Conservation (phyloP, 2,113 vertebrate genomes). For the Felis chaus region DNA sequence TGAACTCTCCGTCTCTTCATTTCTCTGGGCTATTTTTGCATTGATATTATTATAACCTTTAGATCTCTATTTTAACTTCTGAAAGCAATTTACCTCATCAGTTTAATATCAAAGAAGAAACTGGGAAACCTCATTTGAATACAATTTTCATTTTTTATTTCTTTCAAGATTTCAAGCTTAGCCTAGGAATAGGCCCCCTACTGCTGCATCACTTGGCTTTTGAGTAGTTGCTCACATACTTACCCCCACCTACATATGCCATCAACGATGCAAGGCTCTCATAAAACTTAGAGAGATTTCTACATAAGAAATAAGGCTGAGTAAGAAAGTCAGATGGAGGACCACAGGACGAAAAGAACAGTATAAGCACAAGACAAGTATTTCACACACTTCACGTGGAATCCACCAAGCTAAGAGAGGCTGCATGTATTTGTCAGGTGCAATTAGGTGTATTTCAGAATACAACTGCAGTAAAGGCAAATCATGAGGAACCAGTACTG, state of each 20-base stretch:
- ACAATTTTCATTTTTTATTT: conserved; percentile 58
- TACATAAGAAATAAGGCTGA: neutral
- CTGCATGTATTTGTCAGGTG: neutral
- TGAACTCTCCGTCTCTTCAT: conserved; percentile 49
- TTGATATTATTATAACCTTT: conserved; percentile 60
- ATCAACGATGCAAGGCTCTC: neutral
- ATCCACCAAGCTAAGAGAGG: neutral
- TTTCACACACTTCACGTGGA: neutral
- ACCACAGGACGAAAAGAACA: neutral
- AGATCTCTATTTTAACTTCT: conserved; percentile 66
- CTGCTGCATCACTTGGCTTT: neutral
- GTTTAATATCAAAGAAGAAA: conserved; percentile 63
- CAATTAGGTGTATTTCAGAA: neutral
- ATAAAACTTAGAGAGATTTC: neutral
- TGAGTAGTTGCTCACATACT: neutral
- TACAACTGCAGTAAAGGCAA: neutral
- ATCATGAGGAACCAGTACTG: neutral
- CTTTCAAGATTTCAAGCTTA: neutral
- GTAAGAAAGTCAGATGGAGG: neutral
- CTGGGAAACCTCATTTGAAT: neutral
- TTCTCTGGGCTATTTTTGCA: conserved; percentile 41
- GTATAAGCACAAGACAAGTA: neutral
- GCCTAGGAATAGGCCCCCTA: neutral
- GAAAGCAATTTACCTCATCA: conserved; percentile 57
- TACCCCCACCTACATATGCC: neutral